Conservation (phyloP, 2,113 vertebrate genomes). For the Gadus chalcogrammus region DNA sequence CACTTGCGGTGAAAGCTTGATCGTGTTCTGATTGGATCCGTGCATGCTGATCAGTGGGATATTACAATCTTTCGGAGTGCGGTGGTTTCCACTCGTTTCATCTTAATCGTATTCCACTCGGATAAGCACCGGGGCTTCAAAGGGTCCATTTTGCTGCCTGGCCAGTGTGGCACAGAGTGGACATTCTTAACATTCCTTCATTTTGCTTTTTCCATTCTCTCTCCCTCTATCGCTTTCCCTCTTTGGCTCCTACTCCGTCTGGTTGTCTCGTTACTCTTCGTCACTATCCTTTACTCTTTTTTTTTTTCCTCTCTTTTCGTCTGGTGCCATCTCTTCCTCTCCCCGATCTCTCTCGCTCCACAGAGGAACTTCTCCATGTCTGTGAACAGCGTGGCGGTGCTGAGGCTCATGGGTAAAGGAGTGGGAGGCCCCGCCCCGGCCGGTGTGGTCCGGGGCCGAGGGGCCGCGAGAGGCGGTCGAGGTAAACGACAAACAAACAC, state of each 20-base stretch:
- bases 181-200: slow-evolving; percentile 55
- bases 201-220: slow-evolving; percentile 4
- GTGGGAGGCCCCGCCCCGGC: slow-evolving; percentile 72
- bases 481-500: slow-evolving; percentile 61
- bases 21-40: too few species aligned
- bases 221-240: too few species aligned
- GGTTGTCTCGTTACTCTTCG: too few species aligned
- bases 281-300: too few species aligned
- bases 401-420: slow-evolving; percentile 91
- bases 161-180: slow-evolving; percentile 29
- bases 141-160: slow-evolving; percentile 11
- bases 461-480: slow-evolving; percentile 80
- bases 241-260: too few species aligned
- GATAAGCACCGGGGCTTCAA: neutral
- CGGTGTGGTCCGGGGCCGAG: slow-evolving; percentile 80
- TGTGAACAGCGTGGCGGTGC: slow-evolving; percentile 91
- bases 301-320: too few species aligned
- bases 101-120: neutral
- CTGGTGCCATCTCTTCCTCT: slow-evolving; percentile 26
- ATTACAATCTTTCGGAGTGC: too few species aligned
- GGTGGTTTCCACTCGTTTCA: neutral
- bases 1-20: too few species aligned
- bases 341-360: slow-evolving; percentile 3
- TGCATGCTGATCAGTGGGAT: too few species aligned
- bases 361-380: slow-evolving; percentile 96